Conservation (phyloP, 2,113 vertebrate species). For the Bubalus kerabau region DNA sequence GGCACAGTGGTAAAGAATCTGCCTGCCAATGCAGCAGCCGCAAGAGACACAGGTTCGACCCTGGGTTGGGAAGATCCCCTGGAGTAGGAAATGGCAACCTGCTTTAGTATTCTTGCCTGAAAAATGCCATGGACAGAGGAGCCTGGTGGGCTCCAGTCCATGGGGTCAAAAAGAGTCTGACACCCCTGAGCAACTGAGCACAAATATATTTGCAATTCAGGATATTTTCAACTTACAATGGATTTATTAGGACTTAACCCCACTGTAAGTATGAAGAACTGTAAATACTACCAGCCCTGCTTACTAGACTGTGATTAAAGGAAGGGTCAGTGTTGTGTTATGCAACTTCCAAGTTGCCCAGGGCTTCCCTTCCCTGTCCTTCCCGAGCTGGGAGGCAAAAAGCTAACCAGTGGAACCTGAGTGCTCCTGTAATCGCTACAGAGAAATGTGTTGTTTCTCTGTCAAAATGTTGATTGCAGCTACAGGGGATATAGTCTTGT, state of each 20-base stretch:
- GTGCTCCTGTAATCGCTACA: slow-evolving; percentile 46
- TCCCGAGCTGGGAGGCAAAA: slow-evolving; percentile 53
- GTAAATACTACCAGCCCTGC: slow-evolving; percentile 34
- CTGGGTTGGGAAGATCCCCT: neutral
- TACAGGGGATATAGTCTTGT: slow-evolving; percentile 24
- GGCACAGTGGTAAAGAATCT: neutral
- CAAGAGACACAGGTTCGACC: neutral
- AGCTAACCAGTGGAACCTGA: slow-evolving; percentile 41
- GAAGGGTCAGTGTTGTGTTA: slow-evolving; percentile 56
- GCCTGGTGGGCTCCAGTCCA: neutral
- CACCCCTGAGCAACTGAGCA: neutral
- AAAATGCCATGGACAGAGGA: neutral
- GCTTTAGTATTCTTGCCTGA: neutral
- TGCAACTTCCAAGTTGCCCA: neutral
- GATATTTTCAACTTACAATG: neutral
- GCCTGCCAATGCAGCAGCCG: neutral
- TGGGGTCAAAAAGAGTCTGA: neutral
- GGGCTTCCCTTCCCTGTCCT: slow-evolving; percentile 22
- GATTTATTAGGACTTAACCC: neutral
- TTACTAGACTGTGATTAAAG: slow-evolving; percentile 47
- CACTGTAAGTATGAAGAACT: neutral
- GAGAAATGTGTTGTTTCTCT: slow-evolving; percentile 31
- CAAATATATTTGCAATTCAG: neutral
- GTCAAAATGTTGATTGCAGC: slow-evolving; percentile 51
- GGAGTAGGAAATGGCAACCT: neutral